Evolutionary conservation across 2,888 invertebrate genomes (phyloP), one percentile per base, ranked within the genome.

Genomic region (Yponomeuta cagnagella): DNA sequence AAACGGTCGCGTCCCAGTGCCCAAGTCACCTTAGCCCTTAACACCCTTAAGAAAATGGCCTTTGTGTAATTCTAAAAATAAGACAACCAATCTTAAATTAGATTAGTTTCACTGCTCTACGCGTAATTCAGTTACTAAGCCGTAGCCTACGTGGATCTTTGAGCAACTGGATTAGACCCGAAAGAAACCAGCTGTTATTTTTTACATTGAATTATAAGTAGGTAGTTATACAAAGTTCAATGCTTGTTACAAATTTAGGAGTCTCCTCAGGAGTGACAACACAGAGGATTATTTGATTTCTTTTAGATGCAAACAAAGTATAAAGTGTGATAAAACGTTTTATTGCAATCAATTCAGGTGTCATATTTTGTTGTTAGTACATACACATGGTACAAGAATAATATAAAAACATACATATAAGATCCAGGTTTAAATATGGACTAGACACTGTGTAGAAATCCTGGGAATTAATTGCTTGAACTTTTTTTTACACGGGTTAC

Each of bases 391-490:
- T 58, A 58, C 6, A 58, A 58, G 12, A 15, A 58, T 64, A 64
- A 30, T 30, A 64, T 8, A 64, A 64, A 64, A 64, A 64, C 30
- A 64, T 64, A 64, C 30, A 64, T 64, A 64, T 64, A 23, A 43
- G 23, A 30, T 64, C 64, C 10, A 64, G 30, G 30, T 64, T 64
- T 2, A 2, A 64, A 64, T 30, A n/a, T 8, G 5, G 31, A 64
- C 64, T 64, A 31, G 65, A 30, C 10, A 65, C 65, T 65, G 12
- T 6, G 5, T 65, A 9, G 33, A 33, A 65, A 65, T 65, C 4
- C 30, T 31, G 8, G 2, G 65, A 65, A 65, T 65, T 65, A 65
- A 33, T 65, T 65, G 65, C 65, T 12, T 65, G 31, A 12, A 33
- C 33, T 31, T 65, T 67, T 67, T 31, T 65, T 67, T 67, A 15